Evolutionary conservation across 2,888 invertebrate species (phyloP).

Genomic region (Phasia obesa): DNA sequence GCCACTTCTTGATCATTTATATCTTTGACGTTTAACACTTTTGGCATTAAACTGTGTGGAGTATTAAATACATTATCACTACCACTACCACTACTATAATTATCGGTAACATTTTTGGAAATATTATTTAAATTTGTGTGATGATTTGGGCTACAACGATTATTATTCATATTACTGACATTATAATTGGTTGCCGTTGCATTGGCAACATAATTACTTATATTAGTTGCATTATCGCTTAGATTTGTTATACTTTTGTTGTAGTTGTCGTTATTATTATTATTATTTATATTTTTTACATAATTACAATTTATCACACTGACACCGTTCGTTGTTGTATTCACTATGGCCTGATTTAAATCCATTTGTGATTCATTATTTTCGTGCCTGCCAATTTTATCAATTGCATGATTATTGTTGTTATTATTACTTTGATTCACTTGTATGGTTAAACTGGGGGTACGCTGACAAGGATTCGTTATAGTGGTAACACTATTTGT

Average conservation of each 20-base stretch:
- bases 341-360: conserved; percentile 76
- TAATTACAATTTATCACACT: conserved; percentile 81
- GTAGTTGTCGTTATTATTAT: conserved; percentile 69
- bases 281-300: conserved; percentile 62
- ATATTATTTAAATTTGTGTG: conserved; percentile 61
- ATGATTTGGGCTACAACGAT: conserved; percentile 38
- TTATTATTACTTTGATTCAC: conserved; percentile 78
- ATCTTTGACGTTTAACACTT: conserved; percentile 74
- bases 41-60: conserved; percentile 72
- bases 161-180: conserved; percentile 57
- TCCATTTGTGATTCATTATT: conserved; percentile 65
- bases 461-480: conserved; percentile 75
- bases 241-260: conserved; percentile 63
- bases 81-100: conserved; percentile 69
- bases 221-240: conserved; percentile 72
- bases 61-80: conserved; percentile 41
- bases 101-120: conserved; percentile 72
- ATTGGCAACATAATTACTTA: conserved; percentile 10
- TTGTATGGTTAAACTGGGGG: conserved; percentile 82
- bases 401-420: conserved; percentile 70
- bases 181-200: conserved; percentile 57
- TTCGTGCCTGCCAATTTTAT: conserved; percentile 20
- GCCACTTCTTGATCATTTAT: conserved; percentile 63
- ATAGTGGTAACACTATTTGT: conserved; percentile 70
- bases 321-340: conserved; percentile 75